A percentile compares a stretch with the other conserved stretches of the same genome.
Evolutionary conservation across 2,113 vertebrate genomes (phyloP).

Genomic region (Pyrgilauda ruficollis): DNA sequence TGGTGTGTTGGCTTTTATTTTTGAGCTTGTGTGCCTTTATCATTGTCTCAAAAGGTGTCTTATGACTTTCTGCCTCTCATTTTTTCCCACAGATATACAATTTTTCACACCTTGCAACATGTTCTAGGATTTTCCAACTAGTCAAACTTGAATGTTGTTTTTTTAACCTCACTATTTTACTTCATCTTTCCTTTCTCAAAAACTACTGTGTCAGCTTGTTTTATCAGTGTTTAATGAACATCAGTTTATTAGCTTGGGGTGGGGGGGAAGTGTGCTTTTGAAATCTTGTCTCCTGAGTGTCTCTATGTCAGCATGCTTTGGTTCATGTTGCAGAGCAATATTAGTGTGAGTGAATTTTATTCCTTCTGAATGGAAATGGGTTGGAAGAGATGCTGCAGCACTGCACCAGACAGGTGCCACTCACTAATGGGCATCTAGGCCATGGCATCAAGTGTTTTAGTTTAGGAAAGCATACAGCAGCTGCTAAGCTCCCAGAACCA

Average conservation of each 20-base stretch:
- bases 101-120: neutral
- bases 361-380: neutral
- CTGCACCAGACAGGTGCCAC: neutral
- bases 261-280: neutral
- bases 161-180: neutral
- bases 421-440: neutral
- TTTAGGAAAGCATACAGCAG: neutral
- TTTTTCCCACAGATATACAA: neutral
- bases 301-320: neutral
- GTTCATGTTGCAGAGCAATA: fast-evolving
- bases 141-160: neutral
- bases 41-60: neutral
- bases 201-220: neutral
- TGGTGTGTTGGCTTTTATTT: neutral
- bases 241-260: neutral
- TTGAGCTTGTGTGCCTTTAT: neutral
- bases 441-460: neutral
- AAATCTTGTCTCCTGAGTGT: neutral
- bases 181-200: neutral
- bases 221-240: neutral
- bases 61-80: neutral
- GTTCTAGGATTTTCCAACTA: neutral
- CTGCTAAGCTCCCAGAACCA: neutral
- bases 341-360: neutral
- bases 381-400: neutral